Evolutionary conservation across 1,140 invertebrate species (phyloP).

Genomic region (Papilio polyxenes): DNA sequence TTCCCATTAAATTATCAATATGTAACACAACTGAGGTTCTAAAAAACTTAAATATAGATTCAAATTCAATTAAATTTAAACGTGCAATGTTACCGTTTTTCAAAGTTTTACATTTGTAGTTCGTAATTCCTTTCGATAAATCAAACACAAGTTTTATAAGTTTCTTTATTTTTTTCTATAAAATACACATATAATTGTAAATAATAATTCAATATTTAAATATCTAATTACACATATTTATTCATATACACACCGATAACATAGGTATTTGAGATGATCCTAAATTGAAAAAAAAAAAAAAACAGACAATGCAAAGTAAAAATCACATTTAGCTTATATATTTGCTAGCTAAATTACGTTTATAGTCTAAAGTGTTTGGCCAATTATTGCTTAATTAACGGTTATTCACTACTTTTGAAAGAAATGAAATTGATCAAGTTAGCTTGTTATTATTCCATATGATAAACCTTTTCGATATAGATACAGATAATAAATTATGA

Average conservation of each 20-base stretch:
- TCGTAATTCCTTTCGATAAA: neutral
- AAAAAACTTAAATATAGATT: no score
- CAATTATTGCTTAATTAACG: neutral
- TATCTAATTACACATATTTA: constrained; percentile 72
- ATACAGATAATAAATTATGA: constrained; percentile 4
- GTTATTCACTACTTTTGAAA: neutral
- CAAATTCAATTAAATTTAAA: no score
- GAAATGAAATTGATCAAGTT: neutral
- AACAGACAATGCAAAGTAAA: constrained; percentile 31
- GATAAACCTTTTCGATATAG: neutral
- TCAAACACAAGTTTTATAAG: constrained; percentile 44
- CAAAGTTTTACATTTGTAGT: no score
- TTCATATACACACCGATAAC: constrained; percentile 59
- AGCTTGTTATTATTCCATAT: neutral
- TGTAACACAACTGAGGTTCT: no score
- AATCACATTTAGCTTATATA: neutral
- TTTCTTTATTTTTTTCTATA: constrained; percentile 78
- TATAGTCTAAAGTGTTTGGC: neutral
- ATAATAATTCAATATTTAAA: constrained; percentile 78
- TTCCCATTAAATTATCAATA: no score
- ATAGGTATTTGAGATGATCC: constrained; percentile 43
- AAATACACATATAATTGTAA: constrained; percentile 80
- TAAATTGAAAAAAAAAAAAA: constrained; percentile 35
- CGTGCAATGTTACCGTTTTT: no score
- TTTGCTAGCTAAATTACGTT: neutral